These are phyloP conservation scores for Podotricha telesiphe DNA, from an alignment of 2,888 invertebrate species.

Conservation along the genomic window DNA sequence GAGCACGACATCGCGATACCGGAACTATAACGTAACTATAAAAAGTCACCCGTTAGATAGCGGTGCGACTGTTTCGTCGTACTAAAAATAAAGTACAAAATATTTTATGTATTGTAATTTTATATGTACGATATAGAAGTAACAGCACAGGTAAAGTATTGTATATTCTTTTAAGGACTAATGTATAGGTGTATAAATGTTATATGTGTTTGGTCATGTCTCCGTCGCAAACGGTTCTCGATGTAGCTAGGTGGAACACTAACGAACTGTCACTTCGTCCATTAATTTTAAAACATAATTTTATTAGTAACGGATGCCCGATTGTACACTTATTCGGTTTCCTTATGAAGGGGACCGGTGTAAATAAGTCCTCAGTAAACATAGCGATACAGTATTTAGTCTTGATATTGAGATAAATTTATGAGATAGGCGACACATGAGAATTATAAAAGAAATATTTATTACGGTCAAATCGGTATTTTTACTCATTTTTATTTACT, in stretches of 20 bases:
- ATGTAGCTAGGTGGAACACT: constrained; percentile 80
- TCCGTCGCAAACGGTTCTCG: constrained; percentile 82
- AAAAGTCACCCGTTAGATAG: constrained; percentile 57
- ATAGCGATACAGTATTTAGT: constrained; percentile 71
- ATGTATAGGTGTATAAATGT: constrained; percentile 66
- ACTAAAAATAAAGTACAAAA: constrained; percentile 82
- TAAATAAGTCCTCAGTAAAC: constrained; percentile 74
- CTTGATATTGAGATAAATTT: constrained; percentile 66
- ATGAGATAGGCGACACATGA: constrained; percentile 68
- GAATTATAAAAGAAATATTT: constrained; percentile 71
- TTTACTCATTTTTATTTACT: constrained; percentile 55
- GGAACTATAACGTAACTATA: constrained; percentile 19
- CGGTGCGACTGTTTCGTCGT: constrained; percentile 73
- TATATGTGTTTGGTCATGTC: constrained; percentile 77
- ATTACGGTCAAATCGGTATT: constrained; percentile 51
- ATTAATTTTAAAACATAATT: constrained; percentile 82
- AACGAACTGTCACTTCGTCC: constrained; percentile 84
- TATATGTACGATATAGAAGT: constrained; percentile 78
- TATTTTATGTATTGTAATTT: constrained; percentile 82
- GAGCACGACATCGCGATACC: constrained; percentile 12
- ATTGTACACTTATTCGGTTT: constrained; percentile 73
- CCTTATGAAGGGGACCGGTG: constrained; percentile 77
- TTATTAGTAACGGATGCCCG: constrained; percentile 77
- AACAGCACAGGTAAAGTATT: constrained; percentile 72
- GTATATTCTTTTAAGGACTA: constrained; percentile 78